A percentile compares a stretch with the other conserved stretches of the same genome.
Conservation (phyloP, 2,797 vertebrate species). For the Lycodopsis pacificus region DNA sequence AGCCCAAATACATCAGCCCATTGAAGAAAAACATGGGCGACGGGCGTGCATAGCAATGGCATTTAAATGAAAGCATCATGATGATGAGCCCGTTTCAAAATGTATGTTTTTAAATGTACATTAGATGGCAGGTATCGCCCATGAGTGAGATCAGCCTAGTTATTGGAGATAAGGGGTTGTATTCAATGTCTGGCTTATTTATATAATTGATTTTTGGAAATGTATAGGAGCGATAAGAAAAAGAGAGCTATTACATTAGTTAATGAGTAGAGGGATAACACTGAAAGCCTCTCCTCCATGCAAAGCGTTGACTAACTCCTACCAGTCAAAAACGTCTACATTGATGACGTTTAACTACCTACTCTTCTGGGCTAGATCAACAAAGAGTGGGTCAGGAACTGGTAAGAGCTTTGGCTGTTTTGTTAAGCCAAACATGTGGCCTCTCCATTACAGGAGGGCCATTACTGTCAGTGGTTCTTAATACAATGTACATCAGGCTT, state of each 20-base stretch:
- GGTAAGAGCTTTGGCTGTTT: background rate
- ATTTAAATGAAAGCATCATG: background rate
- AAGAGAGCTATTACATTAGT: background rate
- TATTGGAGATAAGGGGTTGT: conserved; percentile 6
- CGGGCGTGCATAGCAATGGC: background rate
- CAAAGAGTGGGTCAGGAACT: background rate
- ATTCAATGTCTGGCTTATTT: conserved; percentile 1
- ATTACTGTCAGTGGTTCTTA: conserved; percentile 1
- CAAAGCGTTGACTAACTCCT: background rate
- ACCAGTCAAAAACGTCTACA: background rate
- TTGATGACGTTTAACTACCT: background rate
- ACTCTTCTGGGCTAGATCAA: background rate
- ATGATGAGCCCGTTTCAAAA: conserved; percentile 9
- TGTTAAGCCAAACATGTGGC: conserved; percentile 4
- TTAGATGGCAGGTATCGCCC: background rate
- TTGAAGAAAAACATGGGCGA: background rate
- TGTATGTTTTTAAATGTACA: background rate
- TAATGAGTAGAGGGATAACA: background rate
- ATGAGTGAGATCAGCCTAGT: background rate
- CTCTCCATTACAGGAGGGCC: background rate
- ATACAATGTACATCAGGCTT: background rate
- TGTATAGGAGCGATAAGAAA: background rate
- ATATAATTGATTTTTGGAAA: background rate
- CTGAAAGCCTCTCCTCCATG: background rate
- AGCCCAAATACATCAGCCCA: conserved; percentile 25